Conservation (phyloP, 2,888 invertebrate species). For the Chymomyza caudatula region DNA sequence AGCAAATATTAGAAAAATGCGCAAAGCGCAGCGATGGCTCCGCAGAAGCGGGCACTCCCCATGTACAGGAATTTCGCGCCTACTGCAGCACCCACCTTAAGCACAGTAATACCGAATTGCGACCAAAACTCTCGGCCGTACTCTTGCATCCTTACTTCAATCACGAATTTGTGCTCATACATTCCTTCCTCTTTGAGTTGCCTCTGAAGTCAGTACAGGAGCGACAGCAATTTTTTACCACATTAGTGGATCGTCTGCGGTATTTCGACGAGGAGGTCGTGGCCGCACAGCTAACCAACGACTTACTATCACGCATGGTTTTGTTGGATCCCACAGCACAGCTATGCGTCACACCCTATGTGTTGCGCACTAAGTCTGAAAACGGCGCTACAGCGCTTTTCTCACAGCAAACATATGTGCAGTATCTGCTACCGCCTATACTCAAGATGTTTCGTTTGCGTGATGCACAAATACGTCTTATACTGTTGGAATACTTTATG, state of each 20-base stretch:
- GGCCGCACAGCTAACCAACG: slow-evolving; percentile 87
- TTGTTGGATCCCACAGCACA: slow-evolving; percentile 90
- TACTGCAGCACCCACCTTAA: slow-evolving; percentile 85
- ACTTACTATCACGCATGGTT: slow-evolving; percentile 90
- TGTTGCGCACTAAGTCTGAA: slow-evolving; percentile 79
- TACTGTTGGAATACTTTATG: slow-evolving; percentile 88
- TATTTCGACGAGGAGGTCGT: slow-evolving; percentile 88
- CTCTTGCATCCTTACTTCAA: slow-evolving; percentile 88
- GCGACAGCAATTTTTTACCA: slow-evolving; percentile 87
- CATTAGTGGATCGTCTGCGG: slow-evolving; percentile 83
- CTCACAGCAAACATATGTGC: slow-evolving; percentile 83
- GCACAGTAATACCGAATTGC: slow-evolving; percentile 81
- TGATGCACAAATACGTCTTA: slow-evolving; percentile 89
- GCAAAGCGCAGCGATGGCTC: slow-evolving; percentile 56
- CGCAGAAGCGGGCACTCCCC: slow-evolving; percentile 84
- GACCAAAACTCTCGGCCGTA: slow-evolving; percentile 84
- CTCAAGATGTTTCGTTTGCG: slow-evolving; percentile 90
- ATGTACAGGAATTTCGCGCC: slow-evolving; percentile 84
- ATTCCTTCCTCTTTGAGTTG: slow-evolving; percentile 89
- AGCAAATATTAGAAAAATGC: slow-evolving; percentile 81
- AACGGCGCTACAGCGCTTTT: slow-evolving; percentile 83
- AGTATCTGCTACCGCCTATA: slow-evolving; percentile 86
- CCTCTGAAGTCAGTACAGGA: slow-evolving; percentile 88
- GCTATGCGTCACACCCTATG: slow-evolving; percentile 76
- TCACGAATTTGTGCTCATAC: slow-evolving; percentile 90